Evolutionary conservation across 2,797 vertebrate genomes (phyloP), one percentile per base, ranked within the genome.

Genomic region (Liparis tanakae): DNA sequence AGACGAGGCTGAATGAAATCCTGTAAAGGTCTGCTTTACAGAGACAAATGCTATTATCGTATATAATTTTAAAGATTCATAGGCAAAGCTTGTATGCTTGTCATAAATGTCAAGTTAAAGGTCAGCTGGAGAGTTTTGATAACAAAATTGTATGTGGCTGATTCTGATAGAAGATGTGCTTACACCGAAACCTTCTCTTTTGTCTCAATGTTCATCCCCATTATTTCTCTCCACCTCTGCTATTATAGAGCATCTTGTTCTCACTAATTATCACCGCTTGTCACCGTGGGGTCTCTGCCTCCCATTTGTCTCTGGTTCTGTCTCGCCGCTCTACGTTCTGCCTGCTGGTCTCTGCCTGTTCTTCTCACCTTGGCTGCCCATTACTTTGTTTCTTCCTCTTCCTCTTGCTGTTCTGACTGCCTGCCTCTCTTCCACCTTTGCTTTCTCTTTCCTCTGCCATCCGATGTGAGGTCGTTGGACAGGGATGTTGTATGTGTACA

Each of bases 51-150:
- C 14, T 43, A 36, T 58, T 17, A 55, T 18, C 0, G 10, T 41
- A 2, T 50, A 33, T 3, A n/a, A 56, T 60, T 72, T 67, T 39
- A 25, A 18, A 46, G 39, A 53, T 67, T 58, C 30, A 67, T 10
- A 51, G 62, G 55, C 51, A 12, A 7, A 57, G 51, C 43, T 33
- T 20, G 62, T n/a, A 22, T 18, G 22, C 74, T 78, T 41, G 51
- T 82, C 60, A 64, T n/a, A 76, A 79, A 78, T 79, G 70, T 74
- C 36, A 64, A 50, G 54, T 56, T 76, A 70, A 82, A 84, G 69
- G 75, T 85, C 72, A 78, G 44, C 41, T 37, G 53, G 48, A 78
- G 22, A 51, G 50, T 74, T 78, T 86, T 76, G 39, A 76, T 69
- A 61, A 69, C 15, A 50, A 4, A 14, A 59, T 41, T 71, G 76